Conservation (phyloP, 2,797 vertebrate genomes). For the Channallabes apus region DNA sequence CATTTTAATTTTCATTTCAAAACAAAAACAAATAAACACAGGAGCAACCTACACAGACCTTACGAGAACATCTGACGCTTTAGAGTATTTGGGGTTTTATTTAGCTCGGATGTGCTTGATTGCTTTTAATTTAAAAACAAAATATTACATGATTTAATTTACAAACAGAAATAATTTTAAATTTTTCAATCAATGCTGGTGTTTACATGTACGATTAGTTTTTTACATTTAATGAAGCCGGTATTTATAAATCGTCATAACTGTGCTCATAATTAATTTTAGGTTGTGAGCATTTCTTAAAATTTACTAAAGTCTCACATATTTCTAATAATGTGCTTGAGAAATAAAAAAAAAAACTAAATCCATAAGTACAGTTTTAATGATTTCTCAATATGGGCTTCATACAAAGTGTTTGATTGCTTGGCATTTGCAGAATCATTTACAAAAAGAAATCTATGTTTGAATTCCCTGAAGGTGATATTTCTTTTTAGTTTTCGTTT, state of each 20-base stretch:
- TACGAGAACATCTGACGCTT: not conserved
- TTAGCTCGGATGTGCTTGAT: not conserved
- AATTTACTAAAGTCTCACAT: not conserved
- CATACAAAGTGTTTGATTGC: not conserved
- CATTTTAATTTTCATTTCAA: not conserved
- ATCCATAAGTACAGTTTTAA: not conserved
- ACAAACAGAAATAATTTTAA: not conserved
- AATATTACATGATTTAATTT: not conserved
- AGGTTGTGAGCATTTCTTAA: not conserved
- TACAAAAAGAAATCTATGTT: not conserved
- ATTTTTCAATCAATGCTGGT: not conserved
- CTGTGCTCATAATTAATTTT: no score
- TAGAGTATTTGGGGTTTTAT: not conserved
- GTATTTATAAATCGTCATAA: not conserved
- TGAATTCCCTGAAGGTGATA: not conserved
- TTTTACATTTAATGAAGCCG: not conserved
- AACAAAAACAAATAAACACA: not conserved
- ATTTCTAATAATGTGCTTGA: not conserved
- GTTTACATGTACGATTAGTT: constrained; percentile 7
- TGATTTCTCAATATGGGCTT: not conserved
- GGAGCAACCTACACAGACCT: not conserved
- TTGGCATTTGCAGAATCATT: not conserved
- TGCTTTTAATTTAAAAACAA: not conserved
- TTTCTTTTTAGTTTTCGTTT: not conserved
- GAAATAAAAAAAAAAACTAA: not conserved